These are phyloP conservation scores for Priapulus caudatus DNA, from an alignment of 2,888 invertebrate genomes.

Conservation along the genomic window DNA sequence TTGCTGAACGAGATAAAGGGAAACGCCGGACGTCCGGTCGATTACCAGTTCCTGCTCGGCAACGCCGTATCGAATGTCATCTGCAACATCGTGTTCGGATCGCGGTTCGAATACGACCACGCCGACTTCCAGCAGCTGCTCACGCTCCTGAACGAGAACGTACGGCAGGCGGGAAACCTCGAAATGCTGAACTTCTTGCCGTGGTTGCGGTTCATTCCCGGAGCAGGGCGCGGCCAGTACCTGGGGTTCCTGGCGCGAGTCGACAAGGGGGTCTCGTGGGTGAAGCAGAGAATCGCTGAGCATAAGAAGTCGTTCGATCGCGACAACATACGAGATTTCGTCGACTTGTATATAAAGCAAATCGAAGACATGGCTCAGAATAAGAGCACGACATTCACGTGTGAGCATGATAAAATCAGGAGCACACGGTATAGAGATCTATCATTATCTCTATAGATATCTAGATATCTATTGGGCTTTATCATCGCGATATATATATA, in stretches of 20 bases:
- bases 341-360: constrained; percentile 26
- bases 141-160: constrained; percentile 22
- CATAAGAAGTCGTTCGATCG: constrained; percentile 24
- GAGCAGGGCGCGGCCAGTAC: too few species aligned
- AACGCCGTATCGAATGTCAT: constrained; percentile 27
- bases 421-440: too few species aligned
- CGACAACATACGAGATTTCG: constrained; percentile 26
- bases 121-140: constrained; percentile 22
- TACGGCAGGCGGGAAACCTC: constrained; percentile 23
- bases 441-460: too few species aligned
- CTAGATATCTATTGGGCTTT: too few species aligned
- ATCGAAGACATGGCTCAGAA: constrained; percentile 12
- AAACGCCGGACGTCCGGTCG: too few species aligned
- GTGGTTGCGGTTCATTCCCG: constrained; percentile 23
- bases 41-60: constrained; percentile 20
- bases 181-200: constrained; percentile 27
- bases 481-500: too few species aligned
- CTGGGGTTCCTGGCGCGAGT: too few species aligned
- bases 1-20: too few species aligned
- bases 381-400: too few species aligned
- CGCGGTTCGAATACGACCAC: constrained; percentile 26
- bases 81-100: constrained; percentile 27
- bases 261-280: too few species aligned
- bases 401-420: too few species aligned
- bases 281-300: too few species aligned